Conservation (phyloP, 2,888 invertebrate species). For the Epistrophe eligans region DNA sequence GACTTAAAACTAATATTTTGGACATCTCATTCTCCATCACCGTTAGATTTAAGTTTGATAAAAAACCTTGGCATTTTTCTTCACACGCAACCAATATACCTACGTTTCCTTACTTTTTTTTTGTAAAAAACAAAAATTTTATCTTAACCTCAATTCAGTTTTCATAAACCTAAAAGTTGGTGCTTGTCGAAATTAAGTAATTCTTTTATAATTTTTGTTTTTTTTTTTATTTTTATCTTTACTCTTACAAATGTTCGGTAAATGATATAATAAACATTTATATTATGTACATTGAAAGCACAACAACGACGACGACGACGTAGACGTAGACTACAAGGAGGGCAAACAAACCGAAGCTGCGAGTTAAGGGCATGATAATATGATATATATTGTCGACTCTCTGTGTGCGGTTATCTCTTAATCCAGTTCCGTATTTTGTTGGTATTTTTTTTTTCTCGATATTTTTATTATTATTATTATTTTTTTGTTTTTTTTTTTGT, state of each 20-base stretch:
- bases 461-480: too few species aligned
- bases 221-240: not conserved
- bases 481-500: not conserved
- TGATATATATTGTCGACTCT: not conserved
- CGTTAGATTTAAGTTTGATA: too few species aligned
- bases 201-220: not conserved
- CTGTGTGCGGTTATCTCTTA: slow-evolving; percentile 7
- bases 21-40: too few species aligned
- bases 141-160: slow-evolving; percentile 11
- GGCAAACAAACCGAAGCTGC: not conserved
- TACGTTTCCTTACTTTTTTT: too few species aligned
- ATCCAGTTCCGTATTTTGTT: slow-evolving; percentile 31
- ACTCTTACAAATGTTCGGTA: not conserved
- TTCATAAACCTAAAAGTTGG: not conserved
- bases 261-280: not conserved
- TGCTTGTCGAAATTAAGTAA: slow-evolving; percentile 23
- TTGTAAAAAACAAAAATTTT: not conserved
- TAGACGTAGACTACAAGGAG: too few species aligned
- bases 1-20: too few species aligned
- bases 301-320: not conserved
- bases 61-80: too few species aligned
- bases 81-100: too few species aligned
- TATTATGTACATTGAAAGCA: not conserved
- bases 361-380: slow-evolving; percentile 9
- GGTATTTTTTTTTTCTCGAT: not conserved